A percentile compares a stretch with the other conserved stretches of the same genome.
phyloP scores from a whole-genome alignment of 1,140 invertebrate species.

The Drosophila subobscura region DNA sequence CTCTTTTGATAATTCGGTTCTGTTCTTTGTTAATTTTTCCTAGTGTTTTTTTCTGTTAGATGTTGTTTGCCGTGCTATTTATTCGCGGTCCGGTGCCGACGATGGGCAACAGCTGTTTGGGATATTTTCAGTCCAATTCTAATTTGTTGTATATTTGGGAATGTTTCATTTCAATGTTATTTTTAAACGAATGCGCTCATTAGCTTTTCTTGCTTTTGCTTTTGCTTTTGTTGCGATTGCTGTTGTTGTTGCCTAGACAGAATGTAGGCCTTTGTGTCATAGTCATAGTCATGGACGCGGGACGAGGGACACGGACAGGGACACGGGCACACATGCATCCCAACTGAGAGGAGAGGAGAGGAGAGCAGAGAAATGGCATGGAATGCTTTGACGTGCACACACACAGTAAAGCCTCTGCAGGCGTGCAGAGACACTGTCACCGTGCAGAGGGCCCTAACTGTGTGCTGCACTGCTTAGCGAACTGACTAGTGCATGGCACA shows the following conservation, averaged over 20 bases:
- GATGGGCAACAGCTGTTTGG: slow-evolving; percentile 82
- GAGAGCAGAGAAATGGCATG: not conserved
- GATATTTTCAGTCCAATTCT: slow-evolving; percentile 74
- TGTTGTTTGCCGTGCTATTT: slow-evolving; percentile 52
- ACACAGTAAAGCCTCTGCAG: slow-evolving; percentile 6
- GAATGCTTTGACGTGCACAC: slow-evolving; percentile 28
- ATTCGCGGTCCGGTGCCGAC: slow-evolving; percentile 58
- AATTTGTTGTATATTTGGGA: slow-evolving; percentile 53
- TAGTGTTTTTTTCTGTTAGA: slow-evolving; percentile 37
- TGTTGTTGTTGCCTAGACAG: slow-evolving; percentile 33
- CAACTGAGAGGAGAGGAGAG: slow-evolving; percentile 16
- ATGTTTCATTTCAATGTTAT: slow-evolving; percentile 75
- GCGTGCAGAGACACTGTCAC: too few relatives aligned
- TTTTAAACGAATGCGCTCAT: slow-evolving; percentile 78
- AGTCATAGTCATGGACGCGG: slow-evolving; percentile 50
- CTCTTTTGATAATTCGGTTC: slow-evolving; percentile 33
- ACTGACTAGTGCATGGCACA: too few relatives aligned
- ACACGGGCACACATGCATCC: slow-evolving; percentile 26
- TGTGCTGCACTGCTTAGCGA: too few relatives aligned
- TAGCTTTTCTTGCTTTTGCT: slow-evolving; percentile 49
- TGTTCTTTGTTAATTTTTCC: slow-evolving; percentile 49
- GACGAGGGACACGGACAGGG: not conserved
- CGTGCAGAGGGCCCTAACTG: too few relatives aligned
- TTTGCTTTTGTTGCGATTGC: slow-evolving; percentile 11
- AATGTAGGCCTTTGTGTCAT: slow-evolving; percentile 78